Conservation (phyloP, 2,113 vertebrate genomes). For the Hippocampus guttulatus region DNA sequence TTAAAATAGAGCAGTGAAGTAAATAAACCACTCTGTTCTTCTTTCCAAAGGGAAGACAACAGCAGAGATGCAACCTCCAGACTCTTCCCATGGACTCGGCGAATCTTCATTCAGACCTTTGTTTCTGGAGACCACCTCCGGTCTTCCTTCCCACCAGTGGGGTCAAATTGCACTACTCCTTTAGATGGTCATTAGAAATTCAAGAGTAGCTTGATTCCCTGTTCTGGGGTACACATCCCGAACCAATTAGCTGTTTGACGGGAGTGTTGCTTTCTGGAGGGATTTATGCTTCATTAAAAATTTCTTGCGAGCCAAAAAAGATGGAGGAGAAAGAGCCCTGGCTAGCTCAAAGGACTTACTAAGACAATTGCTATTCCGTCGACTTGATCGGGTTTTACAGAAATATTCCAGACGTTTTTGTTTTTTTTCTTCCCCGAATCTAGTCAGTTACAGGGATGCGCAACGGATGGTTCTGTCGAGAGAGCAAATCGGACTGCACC, state of each 20-base stretch:
- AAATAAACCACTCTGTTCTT: constrained; percentile 58
- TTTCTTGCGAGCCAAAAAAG: constrained; percentile 20
- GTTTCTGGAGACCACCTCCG: constrained; percentile 46
- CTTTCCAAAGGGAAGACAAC: constrained; percentile 35
- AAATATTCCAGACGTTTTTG: constrained; percentile 7
- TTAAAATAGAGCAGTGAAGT: constrained; percentile 42
- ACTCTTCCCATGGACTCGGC: constrained; percentile 41
- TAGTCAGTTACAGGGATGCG: constrained; percentile 18
- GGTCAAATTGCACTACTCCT: constrained; percentile 40
- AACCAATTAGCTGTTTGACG: constrained; percentile 20
- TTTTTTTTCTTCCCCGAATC: constrained; percentile 14
- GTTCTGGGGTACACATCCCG: constrained; percentile 10
- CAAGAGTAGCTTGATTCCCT: constrained; percentile 25
- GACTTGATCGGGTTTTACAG: constrained; percentile 9
- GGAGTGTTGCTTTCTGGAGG: constrained; percentile 14
- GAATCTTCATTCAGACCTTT: constrained; percentile 59
- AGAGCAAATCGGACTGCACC: constrained; percentile 34
- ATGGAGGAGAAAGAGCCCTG: neutral
- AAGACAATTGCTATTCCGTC: constrained; percentile 20
- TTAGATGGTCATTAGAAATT: constrained; percentile 45
- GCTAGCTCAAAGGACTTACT: constrained; percentile 3
- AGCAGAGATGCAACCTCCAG: constrained; percentile 24
- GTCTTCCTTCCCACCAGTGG: constrained; percentile 45
- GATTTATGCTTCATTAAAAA: constrained; percentile 41
- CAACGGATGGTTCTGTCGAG: constrained; percentile 28